Evolutionary conservation across 2,797 vertebrate species (phyloP).

Genomic region (Eremophila alpestris): DNA sequence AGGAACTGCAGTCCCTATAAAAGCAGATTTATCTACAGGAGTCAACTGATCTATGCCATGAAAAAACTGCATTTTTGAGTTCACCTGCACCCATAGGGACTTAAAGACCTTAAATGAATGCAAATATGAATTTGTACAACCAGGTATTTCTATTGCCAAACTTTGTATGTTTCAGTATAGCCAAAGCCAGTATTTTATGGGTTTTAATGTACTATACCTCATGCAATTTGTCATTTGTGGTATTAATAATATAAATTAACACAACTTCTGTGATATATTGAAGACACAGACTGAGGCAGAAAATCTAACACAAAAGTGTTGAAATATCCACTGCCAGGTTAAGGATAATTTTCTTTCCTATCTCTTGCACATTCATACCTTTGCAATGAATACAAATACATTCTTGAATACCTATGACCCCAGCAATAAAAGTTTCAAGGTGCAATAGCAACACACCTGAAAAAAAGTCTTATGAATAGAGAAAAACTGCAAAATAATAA

Average conservation of each 20-base stretch:
- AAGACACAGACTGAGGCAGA: background rate
- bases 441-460: background rate
- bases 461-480: background rate
- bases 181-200: background rate
- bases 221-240: background rate
- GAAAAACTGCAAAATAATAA: background rate
- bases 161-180: background rate
- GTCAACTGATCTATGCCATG: background rate
- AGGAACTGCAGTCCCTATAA: background rate
- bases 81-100: background rate
- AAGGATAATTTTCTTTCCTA: background rate
- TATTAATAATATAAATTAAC: background rate
- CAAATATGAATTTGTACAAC: background rate
- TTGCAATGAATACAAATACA: background rate
- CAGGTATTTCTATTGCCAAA: background rate
- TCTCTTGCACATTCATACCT: background rate
- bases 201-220: background rate
- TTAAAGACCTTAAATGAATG: background rate
- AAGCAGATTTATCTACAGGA: background rate
- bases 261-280: background rate
- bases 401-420: background rate
- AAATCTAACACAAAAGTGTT: background rate
- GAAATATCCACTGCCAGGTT: background rate
- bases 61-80: background rate
- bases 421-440: background rate